phyloP scores from a whole-genome alignment of 2,888 invertebrate genomes.

The Leptinotarsa haldemani region DNA sequence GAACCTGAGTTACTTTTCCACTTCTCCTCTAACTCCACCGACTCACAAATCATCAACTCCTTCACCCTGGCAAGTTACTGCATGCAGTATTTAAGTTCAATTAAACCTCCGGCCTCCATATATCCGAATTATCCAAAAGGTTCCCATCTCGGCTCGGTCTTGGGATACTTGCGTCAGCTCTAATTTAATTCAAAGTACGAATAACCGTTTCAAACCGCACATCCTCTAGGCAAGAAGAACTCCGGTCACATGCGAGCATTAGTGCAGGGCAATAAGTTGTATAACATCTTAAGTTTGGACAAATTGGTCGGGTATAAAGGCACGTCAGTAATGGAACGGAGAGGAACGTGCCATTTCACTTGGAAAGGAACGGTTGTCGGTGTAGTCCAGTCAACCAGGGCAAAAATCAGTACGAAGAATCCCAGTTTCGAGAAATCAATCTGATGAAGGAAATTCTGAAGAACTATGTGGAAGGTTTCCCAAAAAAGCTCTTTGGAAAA shows the following conservation, averaged over 20 bases:
- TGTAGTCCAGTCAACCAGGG: constrained; percentile 1
- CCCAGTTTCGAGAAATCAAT: too few species aligned
- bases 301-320: constrained; percentile 44
- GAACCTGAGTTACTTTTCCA: too few species aligned
- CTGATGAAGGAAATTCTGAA: too few species aligned
- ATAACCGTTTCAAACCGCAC: constrained; percentile 35
- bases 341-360: constrained; percentile 48
- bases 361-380: constrained; percentile 37
- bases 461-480: too few species aligned
- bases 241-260: constrained; percentile 42
- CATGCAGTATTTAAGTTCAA: neutral
- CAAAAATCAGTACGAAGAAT: too few species aligned
- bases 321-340: constrained; percentile 41
- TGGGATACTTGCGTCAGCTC: constrained; percentile 8
- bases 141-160: neutral
- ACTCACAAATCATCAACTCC: too few species aligned
- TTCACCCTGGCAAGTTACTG: too few species aligned
- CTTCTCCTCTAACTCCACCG: too few species aligned
- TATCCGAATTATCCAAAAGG: constrained; percentile 16
- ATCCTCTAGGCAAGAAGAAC: constrained; percentile 35
- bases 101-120: constrained; percentile 4
- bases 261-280: constrained; percentile 44
- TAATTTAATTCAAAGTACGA: constrained; percentile 33
- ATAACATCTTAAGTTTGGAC: constrained; percentile 45
- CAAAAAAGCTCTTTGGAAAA: too few species aligned